Evolutionary conservation across 2,113 vertebrate species (phyloP).

Genomic region (Oriolus oriolus): DNA sequence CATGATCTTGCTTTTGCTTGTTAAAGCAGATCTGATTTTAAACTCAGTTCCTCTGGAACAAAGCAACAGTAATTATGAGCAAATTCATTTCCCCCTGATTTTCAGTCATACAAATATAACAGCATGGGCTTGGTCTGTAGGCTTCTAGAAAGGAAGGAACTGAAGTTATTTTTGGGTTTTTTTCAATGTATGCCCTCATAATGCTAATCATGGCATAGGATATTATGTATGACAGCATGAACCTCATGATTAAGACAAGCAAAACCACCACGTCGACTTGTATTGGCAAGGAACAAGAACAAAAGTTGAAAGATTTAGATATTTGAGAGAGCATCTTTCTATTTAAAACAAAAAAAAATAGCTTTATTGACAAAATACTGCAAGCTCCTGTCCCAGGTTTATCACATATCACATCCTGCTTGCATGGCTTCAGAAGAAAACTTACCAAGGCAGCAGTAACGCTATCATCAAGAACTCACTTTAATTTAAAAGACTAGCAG

Average conservation of each 20-base stretch:
- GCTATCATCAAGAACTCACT: neutral
- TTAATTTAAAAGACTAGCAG: neutral
- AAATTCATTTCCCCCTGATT: neutral
- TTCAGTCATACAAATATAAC: neutral
- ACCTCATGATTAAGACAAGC: neutral
- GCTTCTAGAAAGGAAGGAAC: neutral
- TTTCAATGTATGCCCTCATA: neutral
- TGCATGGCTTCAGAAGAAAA: neutral
- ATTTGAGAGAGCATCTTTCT: neutral
- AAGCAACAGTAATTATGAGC: neutral
- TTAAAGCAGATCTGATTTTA: neutral
- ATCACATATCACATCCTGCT: neutral
- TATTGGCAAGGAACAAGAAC: neutral
- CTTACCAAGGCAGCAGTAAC: neutral
- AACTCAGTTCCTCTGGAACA: neutral
- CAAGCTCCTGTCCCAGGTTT: neutral
- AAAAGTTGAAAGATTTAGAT: neutral
- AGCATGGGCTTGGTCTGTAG: neutral
- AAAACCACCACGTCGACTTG: neutral
- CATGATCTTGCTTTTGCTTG: neutral
- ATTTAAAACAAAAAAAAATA: no score
- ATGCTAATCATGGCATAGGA: neutral
- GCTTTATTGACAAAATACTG: neutral
- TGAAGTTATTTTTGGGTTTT: neutral
- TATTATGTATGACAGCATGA: neutral